phyloP scores from a whole-genome alignment of 64 coral and sea anemone species.

The Porites australiensis region DNA sequence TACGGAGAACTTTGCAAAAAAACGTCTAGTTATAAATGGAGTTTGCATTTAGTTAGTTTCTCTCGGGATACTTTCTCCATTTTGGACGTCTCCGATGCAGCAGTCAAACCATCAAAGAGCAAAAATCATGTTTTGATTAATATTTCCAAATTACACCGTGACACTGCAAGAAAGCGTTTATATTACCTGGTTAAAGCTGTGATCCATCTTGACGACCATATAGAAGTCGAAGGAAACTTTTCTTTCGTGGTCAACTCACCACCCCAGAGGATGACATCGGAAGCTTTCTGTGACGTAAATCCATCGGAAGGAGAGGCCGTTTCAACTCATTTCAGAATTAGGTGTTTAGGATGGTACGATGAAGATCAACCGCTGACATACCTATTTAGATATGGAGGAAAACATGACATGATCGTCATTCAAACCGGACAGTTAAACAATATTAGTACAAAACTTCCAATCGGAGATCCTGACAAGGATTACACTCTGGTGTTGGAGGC shows the following conservation, averaged over 20 bases:
- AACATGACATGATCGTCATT: conserved; percentile 1
- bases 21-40: conserved; percentile 37
- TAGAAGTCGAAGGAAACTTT: not conserved
- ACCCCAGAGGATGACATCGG: not conserved
- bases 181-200: conserved; percentile 6
- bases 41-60: not conserved
- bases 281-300: not conserved
- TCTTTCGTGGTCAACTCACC: conserved; percentile 36
- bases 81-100: not conserved
- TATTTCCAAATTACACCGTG: conserved; percentile 1
- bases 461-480: not conserved
- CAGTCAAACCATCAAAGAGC: not conserved
- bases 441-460: conserved; percentile 24
- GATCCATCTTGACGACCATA: not conserved
- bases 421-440: conserved; percentile 2
- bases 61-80: not conserved
- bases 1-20: conserved; percentile 7
- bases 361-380: conserved; percentile 11
- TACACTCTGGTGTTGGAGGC: conserved; percentile 2
- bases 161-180: not conserved
- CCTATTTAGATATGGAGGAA: not conserved
- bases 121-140: not conserved
- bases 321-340: conserved; percentile 14
- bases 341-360: conserved; percentile 25
- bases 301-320: conserved; percentile 26